Evolutionary conservation across 2,888 invertebrate genomes (phyloP).

Genomic region (Phymatocera aterrima): DNA sequence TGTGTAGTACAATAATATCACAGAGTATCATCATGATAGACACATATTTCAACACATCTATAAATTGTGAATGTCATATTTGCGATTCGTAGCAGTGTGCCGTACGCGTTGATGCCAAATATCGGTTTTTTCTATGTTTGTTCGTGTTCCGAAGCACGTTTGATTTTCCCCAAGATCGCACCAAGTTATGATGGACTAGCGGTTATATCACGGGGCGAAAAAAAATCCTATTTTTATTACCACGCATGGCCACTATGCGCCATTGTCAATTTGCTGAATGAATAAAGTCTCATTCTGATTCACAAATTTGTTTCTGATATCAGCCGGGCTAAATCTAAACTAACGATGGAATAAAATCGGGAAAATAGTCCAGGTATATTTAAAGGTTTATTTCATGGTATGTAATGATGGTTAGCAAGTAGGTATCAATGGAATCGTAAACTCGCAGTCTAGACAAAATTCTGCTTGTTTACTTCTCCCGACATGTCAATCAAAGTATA

Average conservation of each 20-base stretch:
- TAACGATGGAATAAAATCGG: too few relatives aligned
- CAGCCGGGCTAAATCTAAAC: not conserved
- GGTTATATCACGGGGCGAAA: constrained; percentile 18
- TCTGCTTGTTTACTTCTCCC: too few relatives aligned
- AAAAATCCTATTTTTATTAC: constrained; percentile 21
- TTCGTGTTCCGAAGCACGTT: not conserved
- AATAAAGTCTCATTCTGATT: not conserved
- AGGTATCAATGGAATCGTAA: too few relatives aligned
- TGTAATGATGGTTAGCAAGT: too few relatives aligned
- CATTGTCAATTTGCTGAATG: constrained; percentile 14
- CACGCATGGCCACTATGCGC: not conserved
- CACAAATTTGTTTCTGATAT: not conserved
- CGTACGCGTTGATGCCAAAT: not conserved
- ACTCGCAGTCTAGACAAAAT: too few relatives aligned
- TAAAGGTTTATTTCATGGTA: too few relatives aligned
- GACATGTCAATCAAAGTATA: too few relatives aligned
- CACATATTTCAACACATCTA: not conserved
- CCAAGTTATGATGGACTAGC: not conserved
- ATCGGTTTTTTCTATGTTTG: not conserved
- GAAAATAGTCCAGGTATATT: too few relatives aligned
- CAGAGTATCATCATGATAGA: not conserved
- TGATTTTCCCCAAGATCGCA: not conserved
- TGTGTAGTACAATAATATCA: not conserved
- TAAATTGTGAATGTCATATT: not conserved
- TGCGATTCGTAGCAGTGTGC: not conserved